Conservation (phyloP, 2,113 vertebrate genomes). For the Scomber japonicus region DNA sequence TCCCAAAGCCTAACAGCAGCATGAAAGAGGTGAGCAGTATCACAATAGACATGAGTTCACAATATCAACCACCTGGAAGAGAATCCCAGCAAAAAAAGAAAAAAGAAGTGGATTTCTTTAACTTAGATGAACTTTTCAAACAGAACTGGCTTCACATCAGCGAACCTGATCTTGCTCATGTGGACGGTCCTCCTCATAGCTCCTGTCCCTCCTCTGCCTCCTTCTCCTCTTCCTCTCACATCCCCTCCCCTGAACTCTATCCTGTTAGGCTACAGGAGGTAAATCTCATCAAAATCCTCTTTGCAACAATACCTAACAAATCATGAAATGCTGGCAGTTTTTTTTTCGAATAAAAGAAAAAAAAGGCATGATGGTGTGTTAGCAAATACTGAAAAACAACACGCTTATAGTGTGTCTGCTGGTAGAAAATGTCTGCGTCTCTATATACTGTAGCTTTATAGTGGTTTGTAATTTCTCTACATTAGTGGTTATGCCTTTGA, state of each 20-base stretch:
- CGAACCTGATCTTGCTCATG: slow-evolving; percentile 87
- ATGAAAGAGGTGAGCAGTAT: slow-evolving; percentile 89
- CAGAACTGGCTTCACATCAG: slow-evolving; percentile 91
- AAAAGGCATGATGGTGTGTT: slow-evolving; percentile 29
- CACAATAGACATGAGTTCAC: neutral
- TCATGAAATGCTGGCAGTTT: slow-evolving; percentile 13
- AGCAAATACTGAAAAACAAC: slow-evolving; percentile 21
- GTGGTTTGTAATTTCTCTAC: neutral
- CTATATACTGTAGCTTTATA: neutral
- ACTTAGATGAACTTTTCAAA: slow-evolving; percentile 74
- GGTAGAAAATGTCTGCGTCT: slow-evolving; percentile 5
- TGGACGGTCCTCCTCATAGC: slow-evolving; percentile 81
- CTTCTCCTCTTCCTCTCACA: slow-evolving; percentile 77
- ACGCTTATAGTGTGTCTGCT: slow-evolving; percentile 39
- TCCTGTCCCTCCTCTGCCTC: slow-evolving; percentile 79
- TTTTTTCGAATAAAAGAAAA: neutral
- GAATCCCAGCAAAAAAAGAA: slow-evolving; percentile 3
- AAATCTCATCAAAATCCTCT: slow-evolving; percentile 69
- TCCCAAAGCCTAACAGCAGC: slow-evolving; percentile 84
- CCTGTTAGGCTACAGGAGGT: slow-evolving; percentile 91
- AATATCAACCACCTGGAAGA: slow-evolving; percentile 4
- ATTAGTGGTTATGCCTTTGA: neutral
- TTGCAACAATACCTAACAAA: slow-evolving; percentile 14
- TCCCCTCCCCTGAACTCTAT: slow-evolving; percentile 81
- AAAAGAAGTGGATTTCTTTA: slow-evolving; percentile 22